Evolutionary conservation across 2,113 vertebrate genomes (phyloP), one percentile per base, ranked within the genome.

Genomic region (Dipodomys ordii): DNA sequence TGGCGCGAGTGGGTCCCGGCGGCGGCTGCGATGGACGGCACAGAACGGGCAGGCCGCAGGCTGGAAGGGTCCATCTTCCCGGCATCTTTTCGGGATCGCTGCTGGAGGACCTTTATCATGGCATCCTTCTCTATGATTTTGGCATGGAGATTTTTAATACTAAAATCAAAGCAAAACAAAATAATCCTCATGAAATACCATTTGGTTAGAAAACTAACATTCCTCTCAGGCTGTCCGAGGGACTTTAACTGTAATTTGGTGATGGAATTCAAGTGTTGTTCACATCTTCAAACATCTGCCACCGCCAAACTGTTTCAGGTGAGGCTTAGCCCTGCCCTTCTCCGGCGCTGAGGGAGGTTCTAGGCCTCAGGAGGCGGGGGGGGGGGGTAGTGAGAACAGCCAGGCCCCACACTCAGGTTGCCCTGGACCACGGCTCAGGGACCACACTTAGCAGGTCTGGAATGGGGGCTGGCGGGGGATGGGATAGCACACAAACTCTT

Each of bases 41-140:
- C 98, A 0, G 98, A 99, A 4, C 98, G 98, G 30, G 99, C 98
- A 0, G 99, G 98, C 0, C 99, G 98, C 73, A 99, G 97, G 87
- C 98, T 98, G 1, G 98, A 49, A 0, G 97, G 89, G 78, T 99
- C 98, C 0, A 87, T 92, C 95, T 98, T 99, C 20, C 98, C 98
- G 0, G 97, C 94, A 22, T 99, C 99, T 93, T 98, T 99, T 0
- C 98, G 98, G 19, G 98, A 98, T 3, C 99, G 98, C n/a, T 99
- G 99, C 97, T 99, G 99, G 12, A 99, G 98, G 80, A 99, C 99
- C 92, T 99, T 99, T 94, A 99, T 99, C 98, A 99, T 99, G 91
- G 99, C 99, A 19, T 99, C 99, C 96, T 99, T 99, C 98, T 99
- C 99, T 69, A 99, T 99, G 96, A 99, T 99, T 96, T 99, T 99